phyloP scores from a whole-genome alignment of 2,888 invertebrate species.

The Himalopsyche japonica region DNA sequence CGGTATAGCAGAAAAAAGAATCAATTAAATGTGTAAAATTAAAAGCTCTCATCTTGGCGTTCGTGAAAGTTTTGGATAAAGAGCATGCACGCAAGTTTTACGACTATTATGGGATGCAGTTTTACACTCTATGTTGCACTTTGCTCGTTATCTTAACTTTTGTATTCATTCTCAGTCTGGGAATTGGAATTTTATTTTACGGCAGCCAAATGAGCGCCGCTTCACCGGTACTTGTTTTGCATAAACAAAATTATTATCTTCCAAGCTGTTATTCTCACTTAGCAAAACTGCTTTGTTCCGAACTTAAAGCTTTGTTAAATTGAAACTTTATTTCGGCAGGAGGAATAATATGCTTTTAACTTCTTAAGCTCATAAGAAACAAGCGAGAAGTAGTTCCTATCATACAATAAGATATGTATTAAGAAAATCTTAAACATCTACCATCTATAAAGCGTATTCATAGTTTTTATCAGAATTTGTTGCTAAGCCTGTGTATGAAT shows the following conservation, averaged over 20 bases:
- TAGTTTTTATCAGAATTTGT: too few species aligned
- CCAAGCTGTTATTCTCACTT: slow-evolving; percentile 8
- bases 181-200: slow-evolving; percentile 15
- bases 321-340: neutral
- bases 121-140: slow-evolving; percentile 5
- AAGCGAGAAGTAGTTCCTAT: neutral
- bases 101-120: slow-evolving; percentile 12
- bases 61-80: neutral
- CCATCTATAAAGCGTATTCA: too few species aligned
- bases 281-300: neutral
- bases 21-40: too few species aligned
- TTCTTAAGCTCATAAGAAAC: neutral
- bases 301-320: neutral
- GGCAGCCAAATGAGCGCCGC: slow-evolving; percentile 6
- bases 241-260: slow-evolving; percentile 20
- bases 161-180: neutral
- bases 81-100: slow-evolving; percentile 4
- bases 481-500: too few species aligned
- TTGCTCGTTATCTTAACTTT: neutral
- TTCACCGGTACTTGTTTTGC: slow-evolving; percentile 9
- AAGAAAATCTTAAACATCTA: too few species aligned
- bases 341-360: neutral
- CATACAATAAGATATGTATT: too few species aligned
- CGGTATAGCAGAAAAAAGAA: too few species aligned
- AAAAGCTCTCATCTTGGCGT: neutral